These are phyloP conservation scores for Ceratotherium simum DNA, from an alignment of 2,113 vertebrate species.

Conservation along the genomic window DNA sequence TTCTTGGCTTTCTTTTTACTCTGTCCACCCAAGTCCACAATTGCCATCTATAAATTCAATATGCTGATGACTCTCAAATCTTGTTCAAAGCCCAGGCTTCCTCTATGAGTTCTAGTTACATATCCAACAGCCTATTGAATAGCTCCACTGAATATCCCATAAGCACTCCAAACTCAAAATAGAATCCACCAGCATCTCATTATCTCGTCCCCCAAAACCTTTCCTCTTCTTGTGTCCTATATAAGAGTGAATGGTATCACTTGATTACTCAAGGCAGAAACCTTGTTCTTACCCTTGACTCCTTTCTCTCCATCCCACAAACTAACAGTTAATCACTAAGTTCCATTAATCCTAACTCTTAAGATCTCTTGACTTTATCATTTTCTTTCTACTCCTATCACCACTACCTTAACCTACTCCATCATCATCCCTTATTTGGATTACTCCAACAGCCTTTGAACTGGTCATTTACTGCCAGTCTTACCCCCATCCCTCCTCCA, in stretches of 20 bases:
- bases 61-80: neutral
- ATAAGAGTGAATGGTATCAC: neutral
- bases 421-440: neutral
- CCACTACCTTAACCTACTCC: neutral
- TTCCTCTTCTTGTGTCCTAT: neutral
- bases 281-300: neutral
- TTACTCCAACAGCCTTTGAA: neutral
- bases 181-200: neutral
- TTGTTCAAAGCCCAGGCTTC: neutral
- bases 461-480: neutral
- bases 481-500: neutral
- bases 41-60: neutral
- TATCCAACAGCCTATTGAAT: neutral
- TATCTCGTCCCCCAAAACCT: neutral
- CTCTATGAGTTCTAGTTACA: neutral
- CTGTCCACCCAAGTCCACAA: neutral
- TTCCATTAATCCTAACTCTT: neutral
- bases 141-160: neutral
- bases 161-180: neutral
- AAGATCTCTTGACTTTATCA: neutral
- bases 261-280: neutral
- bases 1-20: neutral
- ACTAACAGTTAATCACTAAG: neutral
- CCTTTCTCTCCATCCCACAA: neutral
- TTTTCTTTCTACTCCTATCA: neutral